Conservation (phyloP, 2,797 vertebrate species). For the Acanthopagrus latus region DNA sequence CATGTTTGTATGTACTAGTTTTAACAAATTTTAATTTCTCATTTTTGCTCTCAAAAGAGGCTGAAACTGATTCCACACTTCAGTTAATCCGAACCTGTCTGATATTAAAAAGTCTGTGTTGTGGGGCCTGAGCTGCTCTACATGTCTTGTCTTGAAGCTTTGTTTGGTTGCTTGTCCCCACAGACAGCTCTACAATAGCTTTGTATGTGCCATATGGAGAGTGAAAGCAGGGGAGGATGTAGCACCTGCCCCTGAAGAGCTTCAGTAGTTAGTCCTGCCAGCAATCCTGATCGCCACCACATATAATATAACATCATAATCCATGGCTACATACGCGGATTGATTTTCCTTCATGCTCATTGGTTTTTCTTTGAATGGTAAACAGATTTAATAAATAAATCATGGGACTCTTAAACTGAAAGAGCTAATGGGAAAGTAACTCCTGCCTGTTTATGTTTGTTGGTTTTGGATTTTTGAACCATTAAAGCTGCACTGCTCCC, state of each 20-base stretch:
- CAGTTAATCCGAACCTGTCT: background rate
- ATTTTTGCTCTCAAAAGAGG: background rate
- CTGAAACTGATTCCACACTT: constrained; percentile 21
- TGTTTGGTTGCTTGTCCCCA: constrained; percentile 15
- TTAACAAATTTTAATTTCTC: constrained; percentile 61
- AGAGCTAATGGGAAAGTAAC: background rate
- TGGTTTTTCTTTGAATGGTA: constrained; percentile 16
- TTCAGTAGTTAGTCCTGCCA: constrained; percentile 30
- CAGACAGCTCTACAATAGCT: constrained; percentile 38
- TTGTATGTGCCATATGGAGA: constrained; percentile 68
- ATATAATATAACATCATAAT: background rate
- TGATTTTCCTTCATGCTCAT: constrained; percentile 21
- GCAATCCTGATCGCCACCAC: constrained; percentile 14
- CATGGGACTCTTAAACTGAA: background rate
- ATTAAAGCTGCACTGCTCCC: constrained; percentile 44
- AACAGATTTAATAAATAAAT: constrained; percentile 18
- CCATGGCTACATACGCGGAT: constrained; percentile 16
- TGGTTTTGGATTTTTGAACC: constrained; percentile 38
- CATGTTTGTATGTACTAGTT: constrained; percentile 55
- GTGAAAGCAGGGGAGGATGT: constrained; percentile 39
- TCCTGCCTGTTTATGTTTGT: constrained; percentile 43
- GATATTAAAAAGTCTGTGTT: constrained; percentile 12
- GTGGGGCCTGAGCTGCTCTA: background rate
- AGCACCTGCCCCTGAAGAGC: constrained; percentile 42
- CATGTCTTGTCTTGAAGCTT: constrained; percentile 21